Evolutionary conservation across 1,140 invertebrate species (phyloP).

Genomic region (Charaxes varanes): DNA sequence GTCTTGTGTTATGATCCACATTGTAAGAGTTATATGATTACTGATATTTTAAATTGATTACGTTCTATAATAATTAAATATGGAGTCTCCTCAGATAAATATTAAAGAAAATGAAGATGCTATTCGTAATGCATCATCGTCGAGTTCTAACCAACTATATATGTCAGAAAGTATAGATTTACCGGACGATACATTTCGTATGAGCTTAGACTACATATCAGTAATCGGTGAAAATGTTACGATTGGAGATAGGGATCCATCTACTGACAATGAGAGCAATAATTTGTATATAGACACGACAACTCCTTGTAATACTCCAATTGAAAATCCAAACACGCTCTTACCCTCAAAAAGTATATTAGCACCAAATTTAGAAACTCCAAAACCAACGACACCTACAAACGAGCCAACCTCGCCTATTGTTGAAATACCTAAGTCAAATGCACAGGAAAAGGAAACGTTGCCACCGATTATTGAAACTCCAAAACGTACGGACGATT

Average conservation of each 20-base stretch:
- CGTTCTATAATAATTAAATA: conserved; percentile 20
- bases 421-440: too few relatives aligned
- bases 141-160: conserved; percentile 44
- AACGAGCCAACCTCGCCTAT: too few relatives aligned
- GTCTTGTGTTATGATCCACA: conserved; percentile 10
- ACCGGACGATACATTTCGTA: conserved; percentile 56
- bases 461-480: background rate
- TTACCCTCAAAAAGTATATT: conserved; percentile 22
- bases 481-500: conserved; percentile 30
- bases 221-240: conserved; percentile 56
- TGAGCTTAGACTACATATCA: conserved; percentile 51
- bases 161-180: conserved; percentile 48
- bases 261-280: conserved; percentile 31
- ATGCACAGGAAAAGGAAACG: too few relatives aligned
- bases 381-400: background rate
- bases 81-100: conserved; percentile 38
- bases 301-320: conserved; percentile 27
- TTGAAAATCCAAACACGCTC: conserved; percentile 8
- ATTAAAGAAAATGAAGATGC: conserved; percentile 27
- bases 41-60: conserved; percentile 9
- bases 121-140: conserved; percentile 27
- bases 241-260: conserved; percentile 37
- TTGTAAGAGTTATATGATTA: conserved; percentile 2
- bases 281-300: conserved; percentile 13
- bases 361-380: conserved; percentile 37